These are phyloP conservation scores for Mactromeris polynyma DNA, from an alignment of 2,888 invertebrate species.

Conservation along the genomic window DNA sequence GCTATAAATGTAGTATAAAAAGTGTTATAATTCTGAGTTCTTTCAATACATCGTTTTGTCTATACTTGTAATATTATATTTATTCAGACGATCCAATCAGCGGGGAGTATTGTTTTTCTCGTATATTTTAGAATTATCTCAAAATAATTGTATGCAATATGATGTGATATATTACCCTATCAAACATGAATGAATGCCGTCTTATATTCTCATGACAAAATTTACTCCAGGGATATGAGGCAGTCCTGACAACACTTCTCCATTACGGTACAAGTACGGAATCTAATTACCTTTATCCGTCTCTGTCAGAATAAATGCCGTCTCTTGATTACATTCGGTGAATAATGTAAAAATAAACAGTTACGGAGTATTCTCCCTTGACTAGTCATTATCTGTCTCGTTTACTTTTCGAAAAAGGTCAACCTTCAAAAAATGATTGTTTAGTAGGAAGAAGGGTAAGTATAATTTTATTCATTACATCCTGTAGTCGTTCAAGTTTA, in stretches of 20 bases:
- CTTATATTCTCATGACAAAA: slow-evolving; percentile 7
- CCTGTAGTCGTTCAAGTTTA: no score
- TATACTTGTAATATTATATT: no score
- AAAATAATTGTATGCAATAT: slow-evolving; percentile 1
- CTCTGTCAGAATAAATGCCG: slow-evolving; percentile 7
- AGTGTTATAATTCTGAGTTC: no score
- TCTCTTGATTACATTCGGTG: slow-evolving; percentile 2
- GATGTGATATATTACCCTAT: background rate
- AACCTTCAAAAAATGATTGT: no score
- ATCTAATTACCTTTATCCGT: slow-evolving; percentile 11
- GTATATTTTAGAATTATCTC: background rate
- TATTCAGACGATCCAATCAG: background rate
- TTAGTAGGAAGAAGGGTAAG: no score
- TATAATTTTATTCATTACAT: no score
- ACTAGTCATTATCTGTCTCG: no score
- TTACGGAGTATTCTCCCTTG: background rate
- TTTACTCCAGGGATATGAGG: background rate
- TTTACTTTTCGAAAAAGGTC: no score
- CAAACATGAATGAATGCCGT: background rate
- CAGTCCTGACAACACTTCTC: background rate
- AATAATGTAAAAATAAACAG: background rate
- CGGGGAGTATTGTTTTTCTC: background rate
- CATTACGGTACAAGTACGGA: slow-evolving; percentile 1
- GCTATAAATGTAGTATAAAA: no score
- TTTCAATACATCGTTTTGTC: no score